phyloP scores from a whole-genome alignment of 2,888 invertebrate species.

The Drosophila bunnanda region DNA sequence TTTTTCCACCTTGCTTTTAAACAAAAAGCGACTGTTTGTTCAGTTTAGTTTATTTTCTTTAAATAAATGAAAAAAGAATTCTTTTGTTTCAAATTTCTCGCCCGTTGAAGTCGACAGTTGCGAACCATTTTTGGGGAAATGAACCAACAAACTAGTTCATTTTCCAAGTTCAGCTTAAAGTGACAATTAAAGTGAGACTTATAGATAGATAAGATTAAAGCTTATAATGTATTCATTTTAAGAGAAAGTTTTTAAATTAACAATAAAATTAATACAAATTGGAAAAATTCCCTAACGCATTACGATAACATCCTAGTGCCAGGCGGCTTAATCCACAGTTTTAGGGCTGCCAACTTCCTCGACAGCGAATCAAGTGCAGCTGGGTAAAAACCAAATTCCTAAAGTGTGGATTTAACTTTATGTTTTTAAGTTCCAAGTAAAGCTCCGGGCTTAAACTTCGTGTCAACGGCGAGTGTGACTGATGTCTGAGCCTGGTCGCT shows the following conservation, averaged over 20 bases:
- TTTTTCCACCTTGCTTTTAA: neutral
- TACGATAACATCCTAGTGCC: slow-evolving; percentile 11
- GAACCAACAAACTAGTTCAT: slow-evolving; percentile 3
- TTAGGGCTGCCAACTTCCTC: slow-evolving; percentile 10
- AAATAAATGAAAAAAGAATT: neutral
- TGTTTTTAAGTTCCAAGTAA: neutral
- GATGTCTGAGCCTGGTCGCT: slow-evolving; percentile 32
- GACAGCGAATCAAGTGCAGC: neutral
- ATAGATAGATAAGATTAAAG: neutral
- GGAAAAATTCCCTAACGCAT: slow-evolving; percentile 22
- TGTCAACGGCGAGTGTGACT: slow-evolving; percentile 16
- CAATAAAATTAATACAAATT: neutral
- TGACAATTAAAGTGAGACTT: neutral
- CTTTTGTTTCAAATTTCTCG: slow-evolving; percentile 12
- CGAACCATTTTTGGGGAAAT: slow-evolving; percentile 7
- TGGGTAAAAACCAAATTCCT: neutral
- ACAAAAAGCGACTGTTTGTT: slow-evolving; percentile 21
- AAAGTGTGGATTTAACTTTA: slow-evolving; percentile 5
- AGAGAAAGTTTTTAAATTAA: no score
- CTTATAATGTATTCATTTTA: neutral
- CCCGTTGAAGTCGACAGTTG: neutral
- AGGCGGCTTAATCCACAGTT: slow-evolving; percentile 4
- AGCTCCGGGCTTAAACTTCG: neutral
- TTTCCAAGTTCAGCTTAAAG: neutral
- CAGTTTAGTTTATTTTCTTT: slow-evolving; percentile 13